Evolutionary conservation across 2,888 invertebrate species (phyloP).

Genomic region (Sialis lutaria): DNA sequence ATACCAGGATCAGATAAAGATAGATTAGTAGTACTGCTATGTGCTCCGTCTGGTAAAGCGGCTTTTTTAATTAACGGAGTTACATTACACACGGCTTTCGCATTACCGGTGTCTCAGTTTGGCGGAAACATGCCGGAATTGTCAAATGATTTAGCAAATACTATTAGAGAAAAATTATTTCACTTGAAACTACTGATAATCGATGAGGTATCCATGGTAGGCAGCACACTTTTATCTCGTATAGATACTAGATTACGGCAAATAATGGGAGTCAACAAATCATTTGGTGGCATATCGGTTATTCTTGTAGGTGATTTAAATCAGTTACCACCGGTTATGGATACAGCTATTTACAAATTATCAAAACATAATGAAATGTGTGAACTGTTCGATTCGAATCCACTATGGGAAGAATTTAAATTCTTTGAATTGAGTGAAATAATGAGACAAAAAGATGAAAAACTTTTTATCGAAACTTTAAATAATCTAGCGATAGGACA

Average conservation of each 20-base stretch:
- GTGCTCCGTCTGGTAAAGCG: conserved; percentile 14
- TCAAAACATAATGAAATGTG: no score
- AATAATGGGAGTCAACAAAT: conserved; percentile 13
- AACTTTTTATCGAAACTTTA: no score
- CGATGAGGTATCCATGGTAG: conserved; percentile 19
- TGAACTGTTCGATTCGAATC: not conserved
- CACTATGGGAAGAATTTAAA: no score
- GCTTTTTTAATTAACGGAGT: conserved; percentile 13
- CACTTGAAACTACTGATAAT: conserved; percentile 13
- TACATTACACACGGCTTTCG: conserved; percentile 14
- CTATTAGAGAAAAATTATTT: conserved; percentile 5
- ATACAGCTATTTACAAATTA: conserved; percentile 11
- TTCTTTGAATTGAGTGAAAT: conserved; percentile 15
- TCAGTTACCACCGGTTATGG: conserved; percentile 17
- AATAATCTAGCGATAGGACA: no score
- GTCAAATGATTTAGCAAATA: conserved; percentile 4
- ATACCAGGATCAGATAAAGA: conserved; percentile 10
- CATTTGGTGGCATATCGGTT: conserved; percentile 18
- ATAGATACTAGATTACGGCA: conserved; percentile 8
- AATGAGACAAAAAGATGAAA: conserved; percentile 16
- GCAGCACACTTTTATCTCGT: conserved; percentile 1
- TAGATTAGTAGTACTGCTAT: conserved; percentile 11
- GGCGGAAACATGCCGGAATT: conserved; percentile 1
- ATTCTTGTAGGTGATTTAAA: conserved; percentile 18
- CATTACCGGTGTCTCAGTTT: conserved; percentile 8